phyloP scores from a whole-genome alignment of 2,113 vertebrate species.

The Phyllostomus hastatus region DNA sequence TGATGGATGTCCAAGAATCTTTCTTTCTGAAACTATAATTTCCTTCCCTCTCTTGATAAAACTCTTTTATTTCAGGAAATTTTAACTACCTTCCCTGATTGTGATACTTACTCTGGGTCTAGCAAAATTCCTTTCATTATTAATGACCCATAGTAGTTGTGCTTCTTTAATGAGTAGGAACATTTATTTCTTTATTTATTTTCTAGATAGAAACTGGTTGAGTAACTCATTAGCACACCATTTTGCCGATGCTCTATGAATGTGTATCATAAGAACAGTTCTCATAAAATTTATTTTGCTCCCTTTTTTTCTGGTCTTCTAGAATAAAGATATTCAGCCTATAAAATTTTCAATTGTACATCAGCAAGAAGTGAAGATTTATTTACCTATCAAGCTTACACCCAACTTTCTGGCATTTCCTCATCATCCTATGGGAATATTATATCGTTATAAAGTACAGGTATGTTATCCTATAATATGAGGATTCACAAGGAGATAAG shows the following conservation, averaged over 20 bases:
- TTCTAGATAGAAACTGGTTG: background rate
- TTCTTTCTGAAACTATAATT: background rate
- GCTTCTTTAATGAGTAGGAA: background rate
- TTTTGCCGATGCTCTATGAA: conserved; percentile 23
- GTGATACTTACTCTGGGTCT: background rate
- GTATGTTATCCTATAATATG: conserved; percentile 25
- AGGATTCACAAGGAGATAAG: background rate
- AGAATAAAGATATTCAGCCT: conserved; percentile 54
- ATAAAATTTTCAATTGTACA: conserved; percentile 66
- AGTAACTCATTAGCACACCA: background rate
- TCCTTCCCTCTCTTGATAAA: background rate
- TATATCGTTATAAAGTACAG: conserved; percentile 72
- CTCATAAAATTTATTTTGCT: background rate
- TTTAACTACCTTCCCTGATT: background rate
- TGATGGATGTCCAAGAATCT: background rate
- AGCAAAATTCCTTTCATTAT: background rate
- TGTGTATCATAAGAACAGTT: background rate
- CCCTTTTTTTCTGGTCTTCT: background rate
- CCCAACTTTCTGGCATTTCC: conserved; percentile 80
- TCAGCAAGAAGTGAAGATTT: conserved; percentile 80
- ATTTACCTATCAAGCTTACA: conserved; percentile 73
- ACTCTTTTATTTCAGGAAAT: conserved; percentile 29
- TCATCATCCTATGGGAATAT: conserved; percentile 73
- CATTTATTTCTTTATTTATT: conserved; percentile 12
- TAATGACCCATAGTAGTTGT: background rate